Conservation (phyloP, 1,140 invertebrate genomes). For the Zaprionus africanus region DNA sequence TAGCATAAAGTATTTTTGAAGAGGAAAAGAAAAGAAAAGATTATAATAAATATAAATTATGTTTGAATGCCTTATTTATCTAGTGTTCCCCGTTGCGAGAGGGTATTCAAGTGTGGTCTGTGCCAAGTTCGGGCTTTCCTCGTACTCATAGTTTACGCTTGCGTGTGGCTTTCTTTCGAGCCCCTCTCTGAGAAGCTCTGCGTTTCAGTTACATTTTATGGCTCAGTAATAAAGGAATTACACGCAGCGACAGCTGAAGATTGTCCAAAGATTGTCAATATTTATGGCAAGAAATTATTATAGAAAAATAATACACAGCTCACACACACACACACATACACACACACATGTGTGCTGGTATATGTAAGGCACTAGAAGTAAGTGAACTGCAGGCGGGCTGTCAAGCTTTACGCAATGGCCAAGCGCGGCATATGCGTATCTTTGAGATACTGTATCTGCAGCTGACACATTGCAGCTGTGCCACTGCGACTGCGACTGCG, state of each 20-base stretch:
- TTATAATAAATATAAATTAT: not conserved
- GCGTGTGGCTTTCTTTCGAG: constrained; percentile 72
- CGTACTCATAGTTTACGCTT: constrained; percentile 39
- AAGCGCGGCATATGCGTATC: constrained; percentile 55
- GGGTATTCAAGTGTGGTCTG: constrained; percentile 26
- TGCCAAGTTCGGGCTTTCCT: not conserved
- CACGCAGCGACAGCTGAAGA: constrained; percentile 64
- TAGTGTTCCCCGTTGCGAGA: not conserved
- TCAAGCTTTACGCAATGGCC: constrained; percentile 65
- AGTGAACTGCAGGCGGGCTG: constrained; percentile 34
- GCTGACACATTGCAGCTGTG: constrained; percentile 74
- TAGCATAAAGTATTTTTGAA: too few relatives aligned
- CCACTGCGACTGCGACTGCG: constrained; percentile 27
- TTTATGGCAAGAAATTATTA: constrained; percentile 70
- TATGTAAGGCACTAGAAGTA: constrained; percentile 25
- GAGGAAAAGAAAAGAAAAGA: not conserved
- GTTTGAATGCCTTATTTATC: too few relatives aligned
- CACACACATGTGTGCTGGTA: not conserved
- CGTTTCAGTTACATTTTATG: constrained; percentile 74
- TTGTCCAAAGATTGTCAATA: constrained; percentile 71
- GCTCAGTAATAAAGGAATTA: constrained; percentile 76
- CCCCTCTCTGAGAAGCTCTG: constrained; percentile 25
- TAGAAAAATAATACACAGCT: constrained; percentile 46
- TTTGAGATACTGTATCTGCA: constrained; percentile 70
- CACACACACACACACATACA: not conserved